A percentile compares a stretch with the other conserved stretches of the same genome.
phyloP scores from a whole-genome alignment of 2,888 invertebrate genomes.

The Fragum sueziense region DNA sequence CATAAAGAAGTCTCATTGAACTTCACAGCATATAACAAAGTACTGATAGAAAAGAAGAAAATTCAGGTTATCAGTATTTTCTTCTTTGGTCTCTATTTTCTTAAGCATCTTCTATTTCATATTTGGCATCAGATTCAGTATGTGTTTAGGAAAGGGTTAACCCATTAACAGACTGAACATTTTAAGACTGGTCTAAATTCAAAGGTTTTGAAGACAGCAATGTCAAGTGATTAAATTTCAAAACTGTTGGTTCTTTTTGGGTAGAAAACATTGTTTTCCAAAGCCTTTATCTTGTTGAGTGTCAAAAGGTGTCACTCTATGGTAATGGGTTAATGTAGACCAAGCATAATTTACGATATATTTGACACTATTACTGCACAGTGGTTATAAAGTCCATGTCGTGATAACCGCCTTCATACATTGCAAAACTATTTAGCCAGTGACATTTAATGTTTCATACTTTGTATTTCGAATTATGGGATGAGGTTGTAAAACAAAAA shows the following conservation, averaged over 20 bases:
- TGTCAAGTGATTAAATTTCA: neutral
- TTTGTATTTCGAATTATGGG: too few relatives aligned
- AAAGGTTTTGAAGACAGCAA: neutral
- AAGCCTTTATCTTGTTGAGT: neutral
- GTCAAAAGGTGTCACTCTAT: neutral
- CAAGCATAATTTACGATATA: too few relatives aligned
- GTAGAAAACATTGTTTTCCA: slow-evolving; percentile 2
- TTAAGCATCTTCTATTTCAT: neutral
- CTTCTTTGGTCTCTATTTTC: neutral
- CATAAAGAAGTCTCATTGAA: too few relatives aligned
- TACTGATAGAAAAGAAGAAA: slow-evolving; percentile 1
- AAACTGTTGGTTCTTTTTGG: neutral
- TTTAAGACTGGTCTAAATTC: neutral
- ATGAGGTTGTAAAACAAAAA: too few relatives aligned
- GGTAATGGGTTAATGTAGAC: neutral
- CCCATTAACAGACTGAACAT: neutral
- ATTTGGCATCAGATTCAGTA: too few relatives aligned
- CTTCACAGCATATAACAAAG: too few relatives aligned
- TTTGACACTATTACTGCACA: too few relatives aligned
- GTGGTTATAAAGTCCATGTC: too few relatives aligned
- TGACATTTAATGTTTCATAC: too few relatives aligned
- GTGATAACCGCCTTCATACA: too few relatives aligned
- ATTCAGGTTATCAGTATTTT: neutral
- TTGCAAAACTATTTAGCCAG: too few relatives aligned
- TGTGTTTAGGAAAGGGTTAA: neutral